Percentiles rank a stretch among this genome's conserved stretches.
phyloP scores from a whole-genome alignment of 2,113 vertebrate species.

The Ceuthmochares aereus region DNA sequence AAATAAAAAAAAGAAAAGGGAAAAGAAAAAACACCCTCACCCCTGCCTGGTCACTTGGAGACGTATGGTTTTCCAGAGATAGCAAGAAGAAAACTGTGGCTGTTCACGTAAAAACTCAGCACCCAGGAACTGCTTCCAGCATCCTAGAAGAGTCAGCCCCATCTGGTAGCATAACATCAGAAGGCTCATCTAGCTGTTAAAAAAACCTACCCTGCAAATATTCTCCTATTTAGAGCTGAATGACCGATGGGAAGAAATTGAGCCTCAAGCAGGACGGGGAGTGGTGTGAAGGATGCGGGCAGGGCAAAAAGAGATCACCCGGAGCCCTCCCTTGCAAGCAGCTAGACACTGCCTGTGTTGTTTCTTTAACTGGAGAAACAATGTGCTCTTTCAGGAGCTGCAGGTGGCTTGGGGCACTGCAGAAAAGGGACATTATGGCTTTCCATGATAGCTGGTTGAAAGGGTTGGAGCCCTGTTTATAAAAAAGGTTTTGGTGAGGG shows the following conservation, averaged over 20 bases:
- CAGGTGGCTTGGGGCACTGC: conserved; percentile 69
- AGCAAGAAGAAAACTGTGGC: neutral
- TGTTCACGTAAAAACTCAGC: neutral
- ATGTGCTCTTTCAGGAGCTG: conserved; percentile 74
- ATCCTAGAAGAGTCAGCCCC: neutral
- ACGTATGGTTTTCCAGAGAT: neutral
- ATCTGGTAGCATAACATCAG: neutral
- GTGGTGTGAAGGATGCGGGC: neutral
- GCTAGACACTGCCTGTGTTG: conserved; percentile 61
- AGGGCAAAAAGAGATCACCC: neutral
- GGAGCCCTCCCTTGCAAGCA: neutral
- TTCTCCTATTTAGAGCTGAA: neutral
- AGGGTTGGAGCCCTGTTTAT: conserved; percentile 43
- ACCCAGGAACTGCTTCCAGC: neutral
- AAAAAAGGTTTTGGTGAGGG: conserved; percentile 60
- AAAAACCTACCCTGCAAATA: neutral
- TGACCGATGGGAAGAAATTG: neutral
- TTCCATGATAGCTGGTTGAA: conserved; percentile 30
- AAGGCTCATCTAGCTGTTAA: neutral
- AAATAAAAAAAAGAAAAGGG: neutral
- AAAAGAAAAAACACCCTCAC: neutral
- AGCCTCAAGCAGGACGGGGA: neutral
- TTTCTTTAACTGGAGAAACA: conserved; percentile 63
- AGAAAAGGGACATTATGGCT: conserved; percentile 66
- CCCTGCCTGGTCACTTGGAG: neutral